These are phyloP conservation scores for Panorpa germanica DNA, from an alignment of 2,888 invertebrate genomes.

Conservation along the genomic window DNA sequence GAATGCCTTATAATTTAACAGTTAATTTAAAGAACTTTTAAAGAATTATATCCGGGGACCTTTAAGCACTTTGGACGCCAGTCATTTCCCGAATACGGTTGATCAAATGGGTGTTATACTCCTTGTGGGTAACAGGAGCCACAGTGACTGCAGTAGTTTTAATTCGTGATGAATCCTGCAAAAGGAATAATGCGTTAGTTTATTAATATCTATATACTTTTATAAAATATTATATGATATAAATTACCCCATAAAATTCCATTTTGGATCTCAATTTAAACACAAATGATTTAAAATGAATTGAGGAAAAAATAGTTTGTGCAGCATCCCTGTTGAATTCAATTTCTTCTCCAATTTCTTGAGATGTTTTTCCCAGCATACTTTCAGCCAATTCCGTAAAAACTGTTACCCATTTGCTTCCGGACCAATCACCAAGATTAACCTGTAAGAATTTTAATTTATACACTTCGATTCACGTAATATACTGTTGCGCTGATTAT, in stretches of 20 bases:
- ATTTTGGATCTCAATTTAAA: conserved; percentile 76
- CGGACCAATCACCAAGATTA: conserved; percentile 73
- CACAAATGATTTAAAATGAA: conserved; percentile 60
- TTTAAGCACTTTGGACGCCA: no score
- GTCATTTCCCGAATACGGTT: conserved; percentile 45
- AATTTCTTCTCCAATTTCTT: conserved; percentile 61
- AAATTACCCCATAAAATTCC: conserved; percentile 78
- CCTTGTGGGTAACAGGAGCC: conserved; percentile 54
- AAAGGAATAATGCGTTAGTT: conserved; percentile 4
- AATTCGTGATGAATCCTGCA: conserved; percentile 63
- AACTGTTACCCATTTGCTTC: conserved; percentile 76
- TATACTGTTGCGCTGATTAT: neutral
- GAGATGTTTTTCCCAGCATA: conserved; percentile 47
- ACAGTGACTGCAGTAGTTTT: conserved; percentile 55
- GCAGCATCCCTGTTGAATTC: conserved; percentile 45
- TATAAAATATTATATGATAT: conserved; percentile 4
- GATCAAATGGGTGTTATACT: conserved; percentile 52
- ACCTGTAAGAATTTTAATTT: conserved; percentile 31
- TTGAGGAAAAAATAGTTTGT: conserved; percentile 46
- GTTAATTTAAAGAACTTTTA: no score
- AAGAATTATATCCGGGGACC: no score
- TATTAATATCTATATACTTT: conserved; percentile 6
- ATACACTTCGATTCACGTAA: conserved; percentile 4
- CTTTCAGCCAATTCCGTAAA: conserved; percentile 74
- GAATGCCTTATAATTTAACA: no score